Evolutionary conservation across 2,888 invertebrate species (phyloP).

Genomic region (Machimus atricapillus): DNA sequence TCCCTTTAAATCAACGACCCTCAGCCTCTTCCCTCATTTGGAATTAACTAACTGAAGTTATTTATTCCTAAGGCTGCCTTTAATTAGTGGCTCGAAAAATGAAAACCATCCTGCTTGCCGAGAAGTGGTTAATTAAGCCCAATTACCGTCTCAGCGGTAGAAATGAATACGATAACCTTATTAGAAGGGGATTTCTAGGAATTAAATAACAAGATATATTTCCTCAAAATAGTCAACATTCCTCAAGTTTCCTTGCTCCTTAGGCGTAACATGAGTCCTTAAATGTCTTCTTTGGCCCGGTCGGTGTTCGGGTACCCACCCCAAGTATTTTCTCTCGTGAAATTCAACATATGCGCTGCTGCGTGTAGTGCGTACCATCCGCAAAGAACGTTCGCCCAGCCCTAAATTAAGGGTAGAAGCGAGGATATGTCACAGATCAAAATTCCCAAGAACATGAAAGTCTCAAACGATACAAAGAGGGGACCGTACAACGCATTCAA

Average conservation of each 20-base stretch:
- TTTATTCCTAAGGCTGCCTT: background rate
- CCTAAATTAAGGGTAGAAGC: conserved; percentile 13
- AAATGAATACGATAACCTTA: conserved; percentile 6
- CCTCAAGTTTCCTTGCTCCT: background rate
- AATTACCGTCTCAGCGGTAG: background rate
- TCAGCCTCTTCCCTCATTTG: background rate
- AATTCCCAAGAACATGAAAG: background rate
- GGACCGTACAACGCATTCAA: background rate
- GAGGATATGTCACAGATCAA: conserved; percentile 18
- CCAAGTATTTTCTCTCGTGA: conserved; percentile 16
- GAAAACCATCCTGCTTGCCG: background rate
- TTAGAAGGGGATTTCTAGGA: background rate
- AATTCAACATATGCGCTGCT: conserved; percentile 14
- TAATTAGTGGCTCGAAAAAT: background rate
- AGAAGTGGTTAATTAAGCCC: conserved; percentile 7
- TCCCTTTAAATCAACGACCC: background rate
- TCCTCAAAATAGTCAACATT: background rate
- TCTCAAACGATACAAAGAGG: background rate
- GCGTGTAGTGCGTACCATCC: background rate
- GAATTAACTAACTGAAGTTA: background rate
- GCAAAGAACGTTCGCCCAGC: background rate
- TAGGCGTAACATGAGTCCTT: background rate
- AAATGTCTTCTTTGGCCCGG: background rate
- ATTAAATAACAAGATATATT: background rate
- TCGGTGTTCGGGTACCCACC: background rate